A percentile compares a stretch with the other conserved stretches of the same genome.
These are phyloP conservation scores for Gastrophysa polygoni DNA, from an alignment of 2,888 invertebrate genomes.

Conservation along the genomic window DNA sequence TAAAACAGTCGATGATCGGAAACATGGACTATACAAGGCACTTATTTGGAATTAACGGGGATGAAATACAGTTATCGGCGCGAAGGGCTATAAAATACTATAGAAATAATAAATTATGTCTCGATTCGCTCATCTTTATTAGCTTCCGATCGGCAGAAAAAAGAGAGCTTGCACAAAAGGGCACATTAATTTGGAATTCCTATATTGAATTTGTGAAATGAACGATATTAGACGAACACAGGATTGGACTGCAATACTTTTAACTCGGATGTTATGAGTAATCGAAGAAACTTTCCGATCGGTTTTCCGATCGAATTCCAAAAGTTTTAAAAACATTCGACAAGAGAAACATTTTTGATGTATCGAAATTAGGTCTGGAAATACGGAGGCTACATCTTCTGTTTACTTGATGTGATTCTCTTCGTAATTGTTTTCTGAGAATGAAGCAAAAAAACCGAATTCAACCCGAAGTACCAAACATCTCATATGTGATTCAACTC, in stretches of 20 bases:
- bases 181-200: conserved; percentile 52
- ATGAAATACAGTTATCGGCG: conserved; percentile 48
- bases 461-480: too few species aligned
- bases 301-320: too few species aligned
- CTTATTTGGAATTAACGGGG: conserved; percentile 43
- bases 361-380: too few species aligned
- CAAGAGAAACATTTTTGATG: too few species aligned
- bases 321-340: too few species aligned
- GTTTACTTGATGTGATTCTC: too few species aligned
- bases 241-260: background rate
- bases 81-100: conserved; percentile 42
- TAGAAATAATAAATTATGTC: conserved; percentile 48
- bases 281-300: too few species aligned
- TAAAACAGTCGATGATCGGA: conserved; percentile 27
- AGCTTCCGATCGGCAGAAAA: conserved; percentile 42
- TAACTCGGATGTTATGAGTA: too few species aligned
- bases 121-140: conserved; percentile 43
- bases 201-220: conserved; percentile 39
- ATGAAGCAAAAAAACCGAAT: too few species aligned
- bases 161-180: conserved; percentile 49
- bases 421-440: too few species aligned
- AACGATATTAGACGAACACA: background rate
- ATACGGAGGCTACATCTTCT: too few species aligned
- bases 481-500: too few species aligned
- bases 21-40: conserved; percentile 33